Evolutionary conservation across 2,797 vertebrate genomes (phyloP).

Genomic region (Silurus aristotelis): DNA sequence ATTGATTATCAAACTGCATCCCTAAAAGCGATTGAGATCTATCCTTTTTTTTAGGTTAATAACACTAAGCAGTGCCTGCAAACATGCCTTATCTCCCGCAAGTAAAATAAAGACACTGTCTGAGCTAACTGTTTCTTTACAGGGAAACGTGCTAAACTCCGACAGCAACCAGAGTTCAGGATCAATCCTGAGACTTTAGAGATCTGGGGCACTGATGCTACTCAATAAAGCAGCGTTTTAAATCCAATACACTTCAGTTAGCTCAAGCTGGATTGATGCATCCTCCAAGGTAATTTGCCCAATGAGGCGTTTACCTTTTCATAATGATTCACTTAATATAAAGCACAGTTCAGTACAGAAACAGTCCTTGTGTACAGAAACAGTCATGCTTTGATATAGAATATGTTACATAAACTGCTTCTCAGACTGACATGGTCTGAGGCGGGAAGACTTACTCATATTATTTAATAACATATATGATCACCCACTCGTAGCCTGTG

Average conservation of each 20-base stretch:
- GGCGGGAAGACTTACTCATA: not conserved
- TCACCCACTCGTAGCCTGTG: not conserved
- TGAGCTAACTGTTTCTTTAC: not conserved
- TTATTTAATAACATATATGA: not conserved
- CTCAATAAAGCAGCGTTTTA: not conserved
- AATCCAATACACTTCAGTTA: not conserved
- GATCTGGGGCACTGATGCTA: not conserved
- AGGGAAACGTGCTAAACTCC: not conserved
- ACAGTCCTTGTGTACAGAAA: not conserved
- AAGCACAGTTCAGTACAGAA: not conserved
- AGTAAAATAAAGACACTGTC: not conserved
- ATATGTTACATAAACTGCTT: slow-evolving; percentile 2
- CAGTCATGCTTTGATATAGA: not conserved
- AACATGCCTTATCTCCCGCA: not conserved
- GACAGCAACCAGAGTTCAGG: not conserved
- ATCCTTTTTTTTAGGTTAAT: not conserved
- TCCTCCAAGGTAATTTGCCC: not conserved
- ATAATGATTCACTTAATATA: not conserved
- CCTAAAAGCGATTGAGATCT: not conserved
- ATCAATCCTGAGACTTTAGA: not conserved
- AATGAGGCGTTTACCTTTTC: not conserved
- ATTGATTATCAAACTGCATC: not conserved
- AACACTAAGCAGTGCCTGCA: not conserved
- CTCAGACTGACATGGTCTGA: not conserved
- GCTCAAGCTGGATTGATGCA: not conserved